Evolutionary conservation across 2,113 vertebrate species (phyloP), one percentile per base, ranked within the genome.

Genomic region (Typhlomys cinereus): DNA sequence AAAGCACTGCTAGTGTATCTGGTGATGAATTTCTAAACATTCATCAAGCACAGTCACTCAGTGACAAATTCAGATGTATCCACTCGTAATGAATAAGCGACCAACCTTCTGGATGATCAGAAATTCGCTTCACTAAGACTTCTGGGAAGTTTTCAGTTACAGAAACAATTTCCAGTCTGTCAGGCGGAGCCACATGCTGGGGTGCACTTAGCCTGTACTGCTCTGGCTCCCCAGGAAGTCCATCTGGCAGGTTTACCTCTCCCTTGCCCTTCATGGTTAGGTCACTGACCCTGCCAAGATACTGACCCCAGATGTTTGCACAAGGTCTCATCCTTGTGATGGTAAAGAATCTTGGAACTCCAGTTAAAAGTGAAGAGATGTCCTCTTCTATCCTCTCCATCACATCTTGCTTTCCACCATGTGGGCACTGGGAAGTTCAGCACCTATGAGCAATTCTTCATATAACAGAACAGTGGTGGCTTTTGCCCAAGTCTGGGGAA

Each of bases 141-240:
- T 70, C 2, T 5, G 36, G 18, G 2, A 9, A 62, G 39, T 25
- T 62, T 61, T 50, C n/a, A n/a, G n/a, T n/a, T n/a, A 25, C n/a
- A 82, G 31, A 34, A 44, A 81, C n/a, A 21, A 44, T 62, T 59
- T 57, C 23, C 50, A 4, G 10, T 25, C 23, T 39, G 57, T 67
- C 44, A 48, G 39, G 11, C 61, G 36, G 25, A 54, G 36, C 44
- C 62, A 66, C 31, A 62, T 34, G 50, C 21, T 61, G 23, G 17
- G 18, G n/a, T 17, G 1, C 1, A 4, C 1, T 25, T 59, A 3
- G 17, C 34, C 17, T 64, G 39, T 1, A 4, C 7, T 17, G 62
- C 48, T 57, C 12, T 31, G 6, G 15, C 34, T 83, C 39, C 76
- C 27, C 0, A 0, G n/a, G 69, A 61, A 54, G 34, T n/a, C 18